A percentile compares a stretch with the other conserved stretches of the same genome.
Conservation (phyloP, 2,888 invertebrate species). For the Sinhomidia bicolor region DNA sequence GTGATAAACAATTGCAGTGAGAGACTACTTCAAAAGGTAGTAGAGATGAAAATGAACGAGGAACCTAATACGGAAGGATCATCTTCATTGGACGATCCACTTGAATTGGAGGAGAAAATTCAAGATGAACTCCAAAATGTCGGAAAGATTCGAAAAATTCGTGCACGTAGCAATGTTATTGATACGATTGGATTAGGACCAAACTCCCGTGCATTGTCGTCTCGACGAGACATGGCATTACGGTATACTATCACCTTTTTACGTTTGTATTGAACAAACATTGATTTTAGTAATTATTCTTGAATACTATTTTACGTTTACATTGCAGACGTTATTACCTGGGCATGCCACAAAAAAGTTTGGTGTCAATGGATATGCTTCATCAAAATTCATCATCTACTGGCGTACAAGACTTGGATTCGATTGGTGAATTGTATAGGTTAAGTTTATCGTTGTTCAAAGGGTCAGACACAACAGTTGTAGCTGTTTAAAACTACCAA, state of each 20-base stretch:
- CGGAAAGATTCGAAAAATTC: constrained; percentile 54
- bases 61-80: constrained; percentile 39
- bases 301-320: background rate
- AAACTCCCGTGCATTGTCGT: constrained; percentile 89
- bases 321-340: constrained; percentile 76
- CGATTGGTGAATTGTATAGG: constrained; percentile 75
- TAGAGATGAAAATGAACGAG: constrained; percentile 78
- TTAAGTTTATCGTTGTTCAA: constrained; percentile 75
- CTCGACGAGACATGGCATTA: constrained; percentile 90
- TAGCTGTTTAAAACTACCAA: background rate
- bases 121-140: constrained; percentile 76
- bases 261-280: too few species aligned
- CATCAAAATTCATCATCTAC: constrained; percentile 70
- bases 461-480: constrained; percentile 43
- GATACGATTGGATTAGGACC: constrained; percentile 84
- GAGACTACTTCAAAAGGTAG: constrained; percentile 77
- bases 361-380: constrained; percentile 76
- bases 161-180: constrained; percentile 72
- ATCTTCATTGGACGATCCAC: constrained; percentile 56
- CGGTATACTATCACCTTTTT: too few species aligned
- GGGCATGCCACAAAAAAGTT: constrained; percentile 76
- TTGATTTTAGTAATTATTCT: background rate
- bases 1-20: constrained; percentile 61
- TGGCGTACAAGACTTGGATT: constrained; percentile 74
- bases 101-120: constrained; percentile 69